Conservation (phyloP, 2,888 invertebrate genomes). For the Cryptus armator region DNA sequence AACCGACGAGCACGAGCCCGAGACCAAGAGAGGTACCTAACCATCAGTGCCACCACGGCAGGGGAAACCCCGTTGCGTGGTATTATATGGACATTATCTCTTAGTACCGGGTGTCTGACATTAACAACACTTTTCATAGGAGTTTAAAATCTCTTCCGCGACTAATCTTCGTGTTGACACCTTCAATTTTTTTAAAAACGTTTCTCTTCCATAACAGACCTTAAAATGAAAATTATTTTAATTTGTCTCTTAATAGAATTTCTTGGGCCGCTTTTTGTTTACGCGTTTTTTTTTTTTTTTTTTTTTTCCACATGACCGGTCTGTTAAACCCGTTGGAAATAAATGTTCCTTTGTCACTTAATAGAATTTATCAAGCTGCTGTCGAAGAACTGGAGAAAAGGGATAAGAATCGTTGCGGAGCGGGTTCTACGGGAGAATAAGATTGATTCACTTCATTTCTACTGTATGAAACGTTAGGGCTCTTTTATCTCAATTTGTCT, state of each 20-base stretch:
- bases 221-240: too few relatives aligned
- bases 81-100: slow-evolving; percentile 59
- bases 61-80: slow-evolving; percentile 52
- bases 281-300: too few relatives aligned
- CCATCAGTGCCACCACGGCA: slow-evolving; percentile 23
- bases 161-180: slow-evolving; percentile 17
- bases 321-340: too few relatives aligned
- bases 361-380: too few relatives aligned
- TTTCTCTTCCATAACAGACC: background rate
- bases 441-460: background rate
- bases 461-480: background rate
- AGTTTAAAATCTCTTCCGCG: slow-evolving; percentile 8
- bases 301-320: too few relatives aligned
- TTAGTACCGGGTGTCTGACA: slow-evolving; percentile 47
- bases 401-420: too few relatives aligned
- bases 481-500: background rate
- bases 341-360: too few relatives aligned
- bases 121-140: slow-evolving; percentile 45
- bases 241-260: too few relatives aligned
- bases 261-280: too few relatives aligned
- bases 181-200: slow-evolving; percentile 4
- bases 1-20: slow-evolving; percentile 7
- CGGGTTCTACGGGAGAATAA: background rate
- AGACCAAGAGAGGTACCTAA: slow-evolving; percentile 12
- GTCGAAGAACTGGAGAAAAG: too few relatives aligned